phyloP scores from a whole-genome alignment of 2,888 invertebrate species.

The Agapostemon virescens region DNA sequence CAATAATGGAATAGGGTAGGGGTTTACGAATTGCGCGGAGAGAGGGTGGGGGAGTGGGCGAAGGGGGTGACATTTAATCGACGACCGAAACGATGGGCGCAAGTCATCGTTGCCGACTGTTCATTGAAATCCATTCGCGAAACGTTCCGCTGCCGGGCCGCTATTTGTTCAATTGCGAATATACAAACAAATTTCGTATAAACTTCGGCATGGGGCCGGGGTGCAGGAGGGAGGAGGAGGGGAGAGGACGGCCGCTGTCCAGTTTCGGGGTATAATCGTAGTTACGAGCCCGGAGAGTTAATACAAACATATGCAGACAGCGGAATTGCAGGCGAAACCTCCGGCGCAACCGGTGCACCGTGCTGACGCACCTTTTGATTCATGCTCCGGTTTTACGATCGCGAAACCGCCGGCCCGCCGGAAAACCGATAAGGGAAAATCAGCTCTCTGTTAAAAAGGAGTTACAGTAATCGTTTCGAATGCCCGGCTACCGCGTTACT shows the following conservation, averaged over 20 bases:
- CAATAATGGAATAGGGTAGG: not conserved
- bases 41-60: not conserved
- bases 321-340: slow-evolving; percentile 29
- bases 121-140: slow-evolving; percentile 45
- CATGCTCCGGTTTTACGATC: not conserved
- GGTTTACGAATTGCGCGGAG: too few species aligned
- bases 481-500: not conserved
- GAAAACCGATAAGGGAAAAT: slow-evolving; percentile 3
- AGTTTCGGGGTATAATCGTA: slow-evolving; percentile 44
- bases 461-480: not conserved
- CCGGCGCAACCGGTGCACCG: not conserved
- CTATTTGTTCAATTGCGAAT: slow-evolving; percentile 53
- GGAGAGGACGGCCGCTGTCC: not conserved
- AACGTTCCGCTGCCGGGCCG: slow-evolving; percentile 22
- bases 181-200: slow-evolving; percentile 49
- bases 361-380: slow-evolving; percentile 19
- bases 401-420: not conserved
- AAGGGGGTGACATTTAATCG: slow-evolving; percentile 30
- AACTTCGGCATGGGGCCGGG: slow-evolving; percentile 25
- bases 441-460: slow-evolving; percentile 2
- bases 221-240: too few species aligned
- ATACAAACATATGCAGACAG: slow-evolving; percentile 45
- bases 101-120: slow-evolving; percentile 23
- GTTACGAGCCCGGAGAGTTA: slow-evolving; percentile 37
- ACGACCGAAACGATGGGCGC: not conserved